A percentile compares a stretch with the other conserved stretches of the same genome.
These are phyloP conservation scores for Muraenolepis orangiensis DNA, from an alignment of 2,797 vertebrate species.

Conservation along the genomic window DNA sequence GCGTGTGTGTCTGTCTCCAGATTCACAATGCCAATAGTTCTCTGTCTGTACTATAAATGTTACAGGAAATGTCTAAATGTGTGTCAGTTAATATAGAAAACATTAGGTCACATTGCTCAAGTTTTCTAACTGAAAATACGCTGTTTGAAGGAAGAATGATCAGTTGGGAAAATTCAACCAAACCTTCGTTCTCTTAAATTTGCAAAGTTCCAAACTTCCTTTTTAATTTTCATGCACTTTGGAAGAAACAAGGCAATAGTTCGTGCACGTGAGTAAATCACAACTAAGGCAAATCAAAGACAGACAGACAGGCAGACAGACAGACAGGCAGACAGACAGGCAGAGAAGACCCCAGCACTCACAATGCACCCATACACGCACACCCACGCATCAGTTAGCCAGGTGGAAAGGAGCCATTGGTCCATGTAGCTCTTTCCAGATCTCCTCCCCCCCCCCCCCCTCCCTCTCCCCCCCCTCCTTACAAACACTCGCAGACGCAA, in stretches of 20 bases:
- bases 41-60: too few species aligned
- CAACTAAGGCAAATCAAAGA: not conserved
- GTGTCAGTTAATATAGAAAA: constrained; percentile 15
- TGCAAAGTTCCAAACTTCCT: too few species aligned
- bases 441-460: constrained; percentile 15
- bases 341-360: not conserved
- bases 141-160: too few species aligned
- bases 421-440: constrained; percentile 32
- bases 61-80: constrained; percentile 1
- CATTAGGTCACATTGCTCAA: not conserved
- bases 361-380: constrained; percentile 12
- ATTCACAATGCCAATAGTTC: too few species aligned
- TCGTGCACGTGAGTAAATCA: constrained; percentile 2
- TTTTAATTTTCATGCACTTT: too few species aligned
- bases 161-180: too few species aligned
- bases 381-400: constrained; percentile 16
- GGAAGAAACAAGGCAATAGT: constrained; percentile 26
- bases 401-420: constrained; percentile 20
- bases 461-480: constrained; percentile 12
- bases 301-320: not conserved
- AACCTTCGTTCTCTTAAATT: too few species aligned
- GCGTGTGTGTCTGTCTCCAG: too few species aligned
- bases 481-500: constrained; percentile 48
- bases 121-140: too few species aligned
- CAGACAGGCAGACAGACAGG: not conserved